These are phyloP conservation scores for Pelecanus crispus DNA, from an alignment of 2,113 vertebrate species.

Conservation along the genomic window DNA sequence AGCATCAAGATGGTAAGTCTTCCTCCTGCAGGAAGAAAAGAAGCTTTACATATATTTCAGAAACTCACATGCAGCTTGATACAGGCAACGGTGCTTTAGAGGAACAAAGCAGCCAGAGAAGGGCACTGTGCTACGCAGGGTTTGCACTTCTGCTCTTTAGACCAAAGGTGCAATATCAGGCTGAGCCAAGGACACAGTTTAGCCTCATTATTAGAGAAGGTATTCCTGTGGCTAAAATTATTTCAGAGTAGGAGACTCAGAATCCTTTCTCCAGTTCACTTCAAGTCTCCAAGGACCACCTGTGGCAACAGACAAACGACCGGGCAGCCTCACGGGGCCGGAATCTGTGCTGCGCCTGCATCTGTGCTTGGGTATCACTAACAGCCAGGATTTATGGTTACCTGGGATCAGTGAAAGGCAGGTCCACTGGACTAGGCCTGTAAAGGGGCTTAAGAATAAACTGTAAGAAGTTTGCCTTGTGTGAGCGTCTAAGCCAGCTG, in stretches of 20 bases:
- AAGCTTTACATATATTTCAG: background rate
- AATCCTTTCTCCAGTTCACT: background rate
- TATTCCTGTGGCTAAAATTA: background rate
- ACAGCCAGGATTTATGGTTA: background rate
- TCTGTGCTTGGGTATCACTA: background rate
- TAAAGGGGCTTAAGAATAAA: background rate
- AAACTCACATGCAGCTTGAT: background rate
- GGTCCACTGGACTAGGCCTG: background rate
- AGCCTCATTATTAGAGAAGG: background rate
- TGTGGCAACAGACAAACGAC: background rate
- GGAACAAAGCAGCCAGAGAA: background rate
- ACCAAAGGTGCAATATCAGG: background rate
- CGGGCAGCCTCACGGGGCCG: background rate
- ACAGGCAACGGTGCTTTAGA: background rate
- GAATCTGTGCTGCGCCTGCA: background rate
- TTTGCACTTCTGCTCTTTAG: background rate
- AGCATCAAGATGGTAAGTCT: background rate
- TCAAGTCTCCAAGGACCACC: background rate
- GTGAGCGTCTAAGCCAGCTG: background rate
- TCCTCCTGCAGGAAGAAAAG: background rate
- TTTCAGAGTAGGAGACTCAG: background rate
- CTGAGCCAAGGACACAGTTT: background rate
- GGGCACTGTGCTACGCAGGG: background rate
- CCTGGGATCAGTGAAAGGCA: background rate
- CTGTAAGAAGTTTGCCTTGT: background rate